Base-by-base conservation (phyloP, 1,140 invertebrate species). In the Caenorhabditis latens region DNA sequence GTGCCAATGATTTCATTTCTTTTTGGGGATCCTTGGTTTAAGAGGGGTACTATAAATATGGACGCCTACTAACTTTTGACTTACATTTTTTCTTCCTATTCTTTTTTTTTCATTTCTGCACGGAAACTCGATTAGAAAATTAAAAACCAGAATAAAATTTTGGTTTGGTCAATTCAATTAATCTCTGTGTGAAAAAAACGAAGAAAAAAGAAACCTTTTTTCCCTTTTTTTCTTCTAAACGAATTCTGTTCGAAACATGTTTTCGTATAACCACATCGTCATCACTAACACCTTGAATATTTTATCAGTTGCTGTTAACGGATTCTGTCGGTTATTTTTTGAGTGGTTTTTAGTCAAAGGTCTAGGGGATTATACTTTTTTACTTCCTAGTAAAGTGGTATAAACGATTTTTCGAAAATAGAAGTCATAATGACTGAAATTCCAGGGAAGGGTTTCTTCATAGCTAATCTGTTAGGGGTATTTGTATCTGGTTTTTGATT, bases 141-240 rank as follows among this genome's bases (percentile, higher is more conserved):
- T 7, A n/a, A n/a, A 5, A 48, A 46, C 19, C 24, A 5, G 9
- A 79, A 32, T 40, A 16, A 40, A 79, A 79, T 79, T 48, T 24
- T n/a, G 19, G 0, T 32, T 32, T 21, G n/a, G 71, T 50, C 71
- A 50, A 79, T 50, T 79, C 71, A 79, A 79, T 79, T 79, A 79
- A 79, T 79, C 71, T 79, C 46, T 79, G 71, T 79, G 71, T 50
- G 71, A 79, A 79, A 71, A 79, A 50, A 43, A 24, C n/a, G 24
- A 71, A 42, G 42, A 71, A 71, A 48, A 46, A 24, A 14, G 46
- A 48, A n/a, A 79, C 40, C 71, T 79, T 79, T 79, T 50, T 58
- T 58, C 42, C 24, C 8, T 2, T 32, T 9, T 9, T 63, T 63
- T 32, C 21, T 63, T 63, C 19, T 24, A 14, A 63, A 32, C 32